Conservation (phyloP, 2,888 invertebrate genomes). For the Cremastinae sp. region DNA sequence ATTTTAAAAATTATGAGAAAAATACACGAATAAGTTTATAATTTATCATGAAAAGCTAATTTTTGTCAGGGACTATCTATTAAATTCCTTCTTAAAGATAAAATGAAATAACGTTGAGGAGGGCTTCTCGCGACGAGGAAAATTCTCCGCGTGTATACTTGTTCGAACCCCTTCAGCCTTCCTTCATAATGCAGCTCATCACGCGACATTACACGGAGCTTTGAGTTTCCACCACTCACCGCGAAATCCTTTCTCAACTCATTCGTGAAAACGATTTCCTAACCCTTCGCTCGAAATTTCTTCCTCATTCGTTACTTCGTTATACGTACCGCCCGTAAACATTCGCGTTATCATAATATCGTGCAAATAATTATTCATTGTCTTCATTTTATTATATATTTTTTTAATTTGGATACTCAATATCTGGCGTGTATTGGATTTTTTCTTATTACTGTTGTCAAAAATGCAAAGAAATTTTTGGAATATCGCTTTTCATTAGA, state of each 20-base stretch:
- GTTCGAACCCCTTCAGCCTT: conserved; percentile 37
- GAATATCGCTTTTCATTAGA: too few species aligned
- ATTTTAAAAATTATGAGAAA: too few species aligned
- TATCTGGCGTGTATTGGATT: neutral
- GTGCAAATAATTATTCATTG: neutral
- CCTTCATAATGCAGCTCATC: conserved; percentile 46
- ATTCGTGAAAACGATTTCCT: conserved; percentile 45
- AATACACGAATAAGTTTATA: too few species aligned
- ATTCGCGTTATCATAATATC: conserved; percentile 1
- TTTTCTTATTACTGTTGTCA: neutral
- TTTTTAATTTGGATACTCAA: neutral
- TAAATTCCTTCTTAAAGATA: too few species aligned
- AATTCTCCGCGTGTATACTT: conserved; percentile 8
- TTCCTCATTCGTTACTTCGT: conserved; percentile 8
- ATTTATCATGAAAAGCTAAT: too few species aligned
- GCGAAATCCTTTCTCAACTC: conserved; percentile 38
- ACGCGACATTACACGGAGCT: conserved; percentile 54
- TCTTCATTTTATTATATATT: neutral
- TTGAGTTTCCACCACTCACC: conserved; percentile 45
- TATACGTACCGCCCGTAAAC: neutral
- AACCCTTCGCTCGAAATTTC: conserved; percentile 17
- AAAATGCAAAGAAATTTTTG: neutral
- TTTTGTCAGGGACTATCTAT: too few species aligned
- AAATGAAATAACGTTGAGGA: conserved; percentile 31
- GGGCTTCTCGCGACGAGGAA: conserved; percentile 27